Conservation (phyloP, 2,797 vertebrate species). For the Rhadinocentrus ornatus region DNA sequence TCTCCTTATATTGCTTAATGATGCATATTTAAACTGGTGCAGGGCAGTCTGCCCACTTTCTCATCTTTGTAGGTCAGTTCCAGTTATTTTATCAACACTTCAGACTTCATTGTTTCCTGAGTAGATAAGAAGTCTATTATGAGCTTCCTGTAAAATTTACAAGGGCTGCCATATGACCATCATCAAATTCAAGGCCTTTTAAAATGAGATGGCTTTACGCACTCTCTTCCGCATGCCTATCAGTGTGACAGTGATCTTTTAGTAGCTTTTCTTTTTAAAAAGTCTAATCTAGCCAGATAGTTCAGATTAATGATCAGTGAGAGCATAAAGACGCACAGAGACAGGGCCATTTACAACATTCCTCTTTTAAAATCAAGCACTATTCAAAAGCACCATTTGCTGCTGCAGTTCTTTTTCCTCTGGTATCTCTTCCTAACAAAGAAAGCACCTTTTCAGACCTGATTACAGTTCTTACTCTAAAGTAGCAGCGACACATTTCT, state of each 20-base stretch:
- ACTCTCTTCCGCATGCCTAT: slow-evolving; percentile 17
- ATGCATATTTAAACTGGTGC: slow-evolving; percentile 38
- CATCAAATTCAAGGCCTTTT: slow-evolving; percentile 71
- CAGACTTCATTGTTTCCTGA: slow-evolving; percentile 54
- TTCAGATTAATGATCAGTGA: slow-evolving; percentile 74
- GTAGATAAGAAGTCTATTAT: slow-evolving; percentile 71
- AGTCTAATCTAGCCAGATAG: slow-evolving; percentile 69
- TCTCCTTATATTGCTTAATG: not conserved
- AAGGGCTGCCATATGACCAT: slow-evolving; percentile 45
- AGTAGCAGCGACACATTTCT: not conserved
- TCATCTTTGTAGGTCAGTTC: slow-evolving; percentile 32
- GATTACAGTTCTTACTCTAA: slow-evolving; percentile 21
- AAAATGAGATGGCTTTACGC: slow-evolving; percentile 28
- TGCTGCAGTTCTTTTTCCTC: slow-evolving; percentile 31
- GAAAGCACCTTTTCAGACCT: slow-evolving; percentile 28
- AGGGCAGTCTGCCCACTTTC: slow-evolving; percentile 22
- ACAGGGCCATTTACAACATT: slow-evolving; percentile 63
- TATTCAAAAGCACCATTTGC: slow-evolving; percentile 53
- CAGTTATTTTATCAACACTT: slow-evolving; percentile 46
- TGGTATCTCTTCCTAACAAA: slow-evolving; percentile 37
- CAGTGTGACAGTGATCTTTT: slow-evolving; percentile 47
- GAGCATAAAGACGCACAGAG: slow-evolving; percentile 66
- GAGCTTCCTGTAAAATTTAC: slow-evolving; percentile 62
- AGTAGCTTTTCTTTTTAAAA: slow-evolving; percentile 51
- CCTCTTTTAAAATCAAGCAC: slow-evolving; percentile 49